phyloP scores from a whole-genome alignment of 2,888 invertebrate species.

The Brachyopa scutellaris region DNA sequence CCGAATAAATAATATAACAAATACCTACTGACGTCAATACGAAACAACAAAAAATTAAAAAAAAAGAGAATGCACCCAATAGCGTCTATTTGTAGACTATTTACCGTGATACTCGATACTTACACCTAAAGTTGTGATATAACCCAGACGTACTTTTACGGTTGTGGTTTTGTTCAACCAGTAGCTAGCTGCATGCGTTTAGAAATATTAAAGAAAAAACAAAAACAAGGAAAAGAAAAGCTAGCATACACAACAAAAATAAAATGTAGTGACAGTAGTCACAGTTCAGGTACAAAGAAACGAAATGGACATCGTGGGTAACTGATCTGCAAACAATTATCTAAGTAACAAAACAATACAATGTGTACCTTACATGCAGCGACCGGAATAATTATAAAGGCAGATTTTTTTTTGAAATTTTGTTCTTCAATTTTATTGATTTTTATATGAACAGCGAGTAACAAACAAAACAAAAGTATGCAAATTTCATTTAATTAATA shows the following conservation, averaged over 20 bases:
- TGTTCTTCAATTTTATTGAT: too few species aligned
- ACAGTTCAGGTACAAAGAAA: background rate
- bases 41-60: background rate
- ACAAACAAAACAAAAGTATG: too few species aligned
- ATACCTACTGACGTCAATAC: too few species aligned
- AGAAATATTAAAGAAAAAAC: background rate
- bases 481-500: too few species aligned
- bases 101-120: slow-evolving; percentile 4
- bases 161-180: slow-evolving; percentile 16
- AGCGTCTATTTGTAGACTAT: background rate
- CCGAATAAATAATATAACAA: too few species aligned
- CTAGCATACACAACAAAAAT: background rate
- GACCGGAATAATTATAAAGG: too few species aligned
- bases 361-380: too few species aligned
- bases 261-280: background rate
- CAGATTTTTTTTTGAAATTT: too few species aligned
- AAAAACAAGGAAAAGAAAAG: background rate
- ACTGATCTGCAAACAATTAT: background rate
- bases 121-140: background rate
- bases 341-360: background rate
- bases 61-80: background rate
- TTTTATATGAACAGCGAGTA: too few species aligned
- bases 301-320: background rate
- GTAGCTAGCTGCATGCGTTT: background rate
- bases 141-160: slow-evolving; percentile 19